phyloP scores from a whole-genome alignment of 92 coral and sea anemone genomes.

The Porites rus region DNA sequence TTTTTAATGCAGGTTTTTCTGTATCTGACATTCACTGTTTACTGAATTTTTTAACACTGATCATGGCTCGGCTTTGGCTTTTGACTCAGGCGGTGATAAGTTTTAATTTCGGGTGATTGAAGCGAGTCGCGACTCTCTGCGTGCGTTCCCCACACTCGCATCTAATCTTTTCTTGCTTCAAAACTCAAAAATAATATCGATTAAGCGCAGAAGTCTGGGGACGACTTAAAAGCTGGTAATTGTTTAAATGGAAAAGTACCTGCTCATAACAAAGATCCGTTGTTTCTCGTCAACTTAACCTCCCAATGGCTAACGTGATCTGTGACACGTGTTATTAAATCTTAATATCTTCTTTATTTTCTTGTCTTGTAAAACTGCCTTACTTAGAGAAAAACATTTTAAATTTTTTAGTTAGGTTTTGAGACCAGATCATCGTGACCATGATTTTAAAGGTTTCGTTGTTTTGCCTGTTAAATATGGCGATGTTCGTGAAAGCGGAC shows the following conservation, averaged over 20 bases:
- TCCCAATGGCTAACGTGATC: not conserved
- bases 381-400: not conserved
- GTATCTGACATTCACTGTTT: no score
- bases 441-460: conserved; percentile 17
- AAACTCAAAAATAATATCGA: no score
- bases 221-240: not conserved
- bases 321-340: conserved; percentile 15
- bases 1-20: no score
- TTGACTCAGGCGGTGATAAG: no score
- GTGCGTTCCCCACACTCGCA: no score
- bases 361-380: not conserved
- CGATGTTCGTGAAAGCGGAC: conserved; percentile 50
- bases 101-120: no score
- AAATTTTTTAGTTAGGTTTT: conserved; percentile 1
- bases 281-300: not conserved
- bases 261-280: not conserved
- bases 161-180: no score
- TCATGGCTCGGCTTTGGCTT: no score
- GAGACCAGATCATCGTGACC: not conserved
- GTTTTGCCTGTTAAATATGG: conserved; percentile 4
- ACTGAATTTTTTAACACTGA: no score
- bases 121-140: no score
- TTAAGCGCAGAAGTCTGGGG: not conserved
- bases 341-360: conserved; percentile 14
- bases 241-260: not conserved